These are phyloP conservation scores for Dryocosmus kuriphilus DNA, from an alignment of 2,888 invertebrate species.

Conservation along the genomic window DNA sequence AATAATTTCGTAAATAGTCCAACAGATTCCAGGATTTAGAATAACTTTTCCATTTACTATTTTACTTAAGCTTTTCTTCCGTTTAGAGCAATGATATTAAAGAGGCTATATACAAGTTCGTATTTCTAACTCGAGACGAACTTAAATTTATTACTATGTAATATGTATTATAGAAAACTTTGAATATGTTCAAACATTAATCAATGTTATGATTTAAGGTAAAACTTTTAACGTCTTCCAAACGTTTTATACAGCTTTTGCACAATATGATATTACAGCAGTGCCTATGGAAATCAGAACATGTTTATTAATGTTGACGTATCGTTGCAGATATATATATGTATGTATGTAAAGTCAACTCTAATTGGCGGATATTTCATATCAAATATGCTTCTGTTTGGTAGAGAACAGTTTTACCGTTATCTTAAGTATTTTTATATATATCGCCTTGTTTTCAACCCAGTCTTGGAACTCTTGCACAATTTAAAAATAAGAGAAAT, in stretches of 20 bases:
- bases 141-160: conserved; percentile 4
- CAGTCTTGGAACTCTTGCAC: conserved; percentile 3
- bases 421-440: neutral
- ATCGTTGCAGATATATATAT: conserved; percentile 33
- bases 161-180: conserved; percentile 3
- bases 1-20: too few relatives aligned
- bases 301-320: conserved; percentile 33
- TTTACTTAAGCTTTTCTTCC: neutral
- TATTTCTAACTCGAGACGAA: neutral
- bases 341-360: conserved; percentile 4
- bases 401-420: neutral
- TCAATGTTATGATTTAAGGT: neutral
- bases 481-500: conserved; percentile 2
- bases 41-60: neutral
- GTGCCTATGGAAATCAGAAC: conserved; percentile 51
- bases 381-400: neutral
- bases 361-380: neutral
- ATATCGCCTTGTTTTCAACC: conserved; percentile 8
- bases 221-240: conserved; percentile 52
- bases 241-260: conserved; percentile 52
- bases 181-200: conserved; percentile 5
- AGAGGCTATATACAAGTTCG: conserved; percentile 24
- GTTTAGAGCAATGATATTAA: conserved; percentile 6
- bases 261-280: conserved; percentile 52
- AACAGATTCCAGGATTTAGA: neutral